Evolutionary conservation across 2,113 vertebrate genomes (phyloP).

Genomic region (Lathamus discolor): DNA sequence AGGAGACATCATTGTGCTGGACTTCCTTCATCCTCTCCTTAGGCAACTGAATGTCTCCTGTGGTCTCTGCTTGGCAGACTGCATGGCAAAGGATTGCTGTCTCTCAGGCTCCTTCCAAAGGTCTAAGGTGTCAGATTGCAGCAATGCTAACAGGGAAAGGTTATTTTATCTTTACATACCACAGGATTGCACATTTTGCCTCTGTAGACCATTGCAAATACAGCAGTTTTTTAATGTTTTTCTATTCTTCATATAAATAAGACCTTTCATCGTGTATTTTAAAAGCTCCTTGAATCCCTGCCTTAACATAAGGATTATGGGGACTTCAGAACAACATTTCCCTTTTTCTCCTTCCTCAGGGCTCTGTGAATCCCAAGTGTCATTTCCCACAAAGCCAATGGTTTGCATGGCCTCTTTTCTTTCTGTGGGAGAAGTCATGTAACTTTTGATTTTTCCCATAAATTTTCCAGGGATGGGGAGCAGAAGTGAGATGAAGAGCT

Average conservation of each 20-base stretch:
- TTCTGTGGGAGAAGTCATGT: not conserved
- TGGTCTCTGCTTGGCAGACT: not conserved
- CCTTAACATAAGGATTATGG: not conserved
- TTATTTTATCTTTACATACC: not conserved
- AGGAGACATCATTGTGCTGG: not conserved
- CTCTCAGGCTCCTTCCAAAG: not conserved
- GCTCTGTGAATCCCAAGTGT: not conserved
- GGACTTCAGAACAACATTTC: not conserved
- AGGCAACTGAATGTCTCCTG: not conserved
- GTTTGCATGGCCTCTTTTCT: not conserved
- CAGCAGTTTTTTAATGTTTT: not conserved
- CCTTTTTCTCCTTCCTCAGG: not conserved
- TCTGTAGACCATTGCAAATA: not conserved
- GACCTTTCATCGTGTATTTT: not conserved
- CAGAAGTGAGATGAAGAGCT: not conserved
- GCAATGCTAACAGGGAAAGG: not conserved
- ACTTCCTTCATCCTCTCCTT: not conserved
- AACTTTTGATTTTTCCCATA: not conserved
- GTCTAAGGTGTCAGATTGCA: not conserved
- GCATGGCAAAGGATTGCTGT: not conserved
- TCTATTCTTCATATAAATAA: not conserved
- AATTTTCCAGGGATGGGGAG: not conserved
- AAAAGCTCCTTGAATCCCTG: not conserved
- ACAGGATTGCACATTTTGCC: not conserved
- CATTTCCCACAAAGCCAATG: not conserved